Conservation (phyloP, 2,888 invertebrate species). For the Drosophila picticornis region DNA sequence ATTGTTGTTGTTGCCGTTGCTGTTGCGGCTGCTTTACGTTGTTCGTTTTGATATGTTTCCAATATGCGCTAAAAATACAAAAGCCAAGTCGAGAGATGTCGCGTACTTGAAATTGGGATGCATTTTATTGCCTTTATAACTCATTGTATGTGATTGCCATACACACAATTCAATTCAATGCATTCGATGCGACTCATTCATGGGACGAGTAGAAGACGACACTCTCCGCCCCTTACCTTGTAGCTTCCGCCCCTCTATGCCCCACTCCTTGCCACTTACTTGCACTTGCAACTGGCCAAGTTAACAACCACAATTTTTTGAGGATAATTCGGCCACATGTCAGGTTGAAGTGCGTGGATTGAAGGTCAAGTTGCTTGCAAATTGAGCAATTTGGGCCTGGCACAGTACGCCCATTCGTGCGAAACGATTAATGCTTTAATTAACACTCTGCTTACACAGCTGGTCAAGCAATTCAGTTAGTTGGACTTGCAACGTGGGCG, state of each 20-base stretch:
- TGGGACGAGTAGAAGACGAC: slow-evolving; percentile 31
- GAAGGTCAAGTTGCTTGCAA: slow-evolving; percentile 56
- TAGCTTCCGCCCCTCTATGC: neutral
- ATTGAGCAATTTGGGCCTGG: slow-evolving; percentile 73
- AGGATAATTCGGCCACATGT: slow-evolving; percentile 59
- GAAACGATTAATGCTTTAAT: slow-evolving; percentile 66
- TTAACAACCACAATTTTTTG: slow-evolving; percentile 39
- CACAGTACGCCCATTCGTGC: slow-evolving; percentile 48
- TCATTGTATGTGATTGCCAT: slow-evolving; percentile 45
- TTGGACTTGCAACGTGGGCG: slow-evolving; percentile 38
- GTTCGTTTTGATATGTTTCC: slow-evolving; percentile 53
- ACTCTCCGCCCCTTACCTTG: neutral
- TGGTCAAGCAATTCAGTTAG: slow-evolving; percentile 25
- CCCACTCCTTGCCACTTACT: slow-evolving; percentile 26
- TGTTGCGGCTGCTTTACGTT: slow-evolving; percentile 38
- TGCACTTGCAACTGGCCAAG: slow-evolving; percentile 36
- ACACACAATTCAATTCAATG: slow-evolving; percentile 44
- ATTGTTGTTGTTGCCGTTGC: slow-evolving; percentile 43
- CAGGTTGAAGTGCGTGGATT: slow-evolving; percentile 57
- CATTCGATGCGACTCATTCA: slow-evolving; percentile 38
- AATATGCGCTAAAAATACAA: slow-evolving; percentile 70
- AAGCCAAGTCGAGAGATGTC: slow-evolving; percentile 61
- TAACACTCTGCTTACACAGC: slow-evolving; percentile 43
- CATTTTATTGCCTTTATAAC: slow-evolving; percentile 65
- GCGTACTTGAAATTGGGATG: slow-evolving; percentile 78